Conservation (phyloP, 23 tunicate species). For the Diplosoma virens region DNA sequence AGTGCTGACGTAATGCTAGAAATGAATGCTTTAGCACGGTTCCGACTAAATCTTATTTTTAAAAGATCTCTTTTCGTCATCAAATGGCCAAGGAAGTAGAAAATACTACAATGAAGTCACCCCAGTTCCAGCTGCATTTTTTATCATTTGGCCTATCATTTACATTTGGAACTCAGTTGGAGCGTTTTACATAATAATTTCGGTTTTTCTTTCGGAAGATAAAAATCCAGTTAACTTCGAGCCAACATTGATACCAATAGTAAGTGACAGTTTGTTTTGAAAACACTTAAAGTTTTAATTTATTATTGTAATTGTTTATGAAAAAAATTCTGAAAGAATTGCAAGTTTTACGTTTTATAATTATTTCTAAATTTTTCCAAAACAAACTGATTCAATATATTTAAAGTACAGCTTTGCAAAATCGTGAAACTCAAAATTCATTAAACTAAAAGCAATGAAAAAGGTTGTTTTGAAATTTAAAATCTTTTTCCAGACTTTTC, state of each 20-base stretch:
- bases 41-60: background rate
- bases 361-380: too few relatives aligned
- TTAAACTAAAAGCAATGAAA: too few relatives aligned
- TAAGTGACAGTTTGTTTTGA: conserved; percentile 3
- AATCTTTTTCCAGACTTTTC: conserved; percentile 26
- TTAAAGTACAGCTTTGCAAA: background rate
- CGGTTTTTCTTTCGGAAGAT: conserved; percentile 32
- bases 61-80: conserved; percentile 8
- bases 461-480: background rate
- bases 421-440: too few relatives aligned
- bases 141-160: conserved; percentile 62
- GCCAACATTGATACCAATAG: conserved; percentile 42
- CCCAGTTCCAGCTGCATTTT: conserved; percentile 40
- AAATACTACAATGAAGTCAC: conserved; percentile 38
- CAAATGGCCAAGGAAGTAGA: background rate
- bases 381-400: too few relatives aligned
- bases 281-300: too few relatives aligned
- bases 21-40: background rate
- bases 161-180: conserved; percentile 62
- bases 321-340: too few relatives aligned
- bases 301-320: too few relatives aligned
- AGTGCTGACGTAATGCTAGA: background rate
- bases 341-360: too few relatives aligned
- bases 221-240: conserved; percentile 49
- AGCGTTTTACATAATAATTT: conserved; percentile 26